Conservation (phyloP, 2,113 vertebrate species). For the Pelmatolapia mariae region DNA sequence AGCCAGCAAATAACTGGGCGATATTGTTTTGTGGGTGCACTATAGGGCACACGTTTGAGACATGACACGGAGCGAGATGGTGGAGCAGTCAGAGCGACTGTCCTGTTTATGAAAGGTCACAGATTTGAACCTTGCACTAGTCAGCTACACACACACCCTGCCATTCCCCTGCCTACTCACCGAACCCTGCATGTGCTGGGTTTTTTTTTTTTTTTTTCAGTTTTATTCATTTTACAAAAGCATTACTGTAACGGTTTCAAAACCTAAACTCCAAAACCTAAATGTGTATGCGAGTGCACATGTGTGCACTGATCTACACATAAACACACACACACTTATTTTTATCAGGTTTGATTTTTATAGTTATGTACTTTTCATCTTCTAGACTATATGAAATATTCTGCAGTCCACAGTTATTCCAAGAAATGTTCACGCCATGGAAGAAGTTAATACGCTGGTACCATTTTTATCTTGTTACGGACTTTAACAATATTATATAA, state of each 20-base stretch:
- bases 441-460: background rate
- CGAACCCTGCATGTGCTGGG: background rate
- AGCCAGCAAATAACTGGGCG: background rate
- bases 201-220: background rate
- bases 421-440: background rate
- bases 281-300: background rate
- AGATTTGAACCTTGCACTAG: background rate
- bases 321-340: background rate
- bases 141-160: background rate
- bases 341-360: background rate
- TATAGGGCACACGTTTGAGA: background rate
- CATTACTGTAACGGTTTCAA: background rate
- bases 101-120: slow-evolving; percentile 8
- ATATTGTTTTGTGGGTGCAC: background rate
- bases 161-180: background rate
- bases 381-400: background rate
- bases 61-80: background rate
- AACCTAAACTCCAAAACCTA: background rate
- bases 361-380: background rate
- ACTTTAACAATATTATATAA: background rate
- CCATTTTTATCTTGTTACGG: background rate
- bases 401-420: background rate
- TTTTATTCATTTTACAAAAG: background rate
- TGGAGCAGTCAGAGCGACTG: background rate
- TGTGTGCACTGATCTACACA: background rate